Evolutionary conservation across 2,888 invertebrate species (phyloP).

Genomic region (Dolichomitus sp.): DNA sequence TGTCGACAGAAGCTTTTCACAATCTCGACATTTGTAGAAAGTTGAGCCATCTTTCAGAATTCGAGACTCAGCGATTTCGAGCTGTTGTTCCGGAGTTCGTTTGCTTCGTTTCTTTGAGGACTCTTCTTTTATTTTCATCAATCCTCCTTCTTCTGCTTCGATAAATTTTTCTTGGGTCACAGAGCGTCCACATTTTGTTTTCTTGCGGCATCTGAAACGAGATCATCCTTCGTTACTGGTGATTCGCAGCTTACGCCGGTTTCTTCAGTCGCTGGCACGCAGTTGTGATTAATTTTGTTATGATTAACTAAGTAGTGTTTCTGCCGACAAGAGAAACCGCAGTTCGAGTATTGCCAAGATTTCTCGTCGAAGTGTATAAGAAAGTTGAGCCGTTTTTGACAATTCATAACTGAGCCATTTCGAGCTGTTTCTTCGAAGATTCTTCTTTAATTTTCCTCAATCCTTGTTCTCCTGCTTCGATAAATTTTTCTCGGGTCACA

Average conservation of each 20-base stretch:
- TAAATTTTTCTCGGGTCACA: no score
- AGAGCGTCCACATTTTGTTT: background rate
- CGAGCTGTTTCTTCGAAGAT: background rate
- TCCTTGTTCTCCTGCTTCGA: background rate
- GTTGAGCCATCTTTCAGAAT: slow-evolving; percentile 85
- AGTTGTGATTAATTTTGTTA: slow-evolving; percentile 84
- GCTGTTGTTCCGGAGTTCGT: slow-evolving; percentile 19
- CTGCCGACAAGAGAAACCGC: slow-evolving; percentile 86
- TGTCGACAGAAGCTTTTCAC: slow-evolving; percentile 88
- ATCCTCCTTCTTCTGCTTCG: background rate
- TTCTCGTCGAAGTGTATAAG: slow-evolving; percentile 87
- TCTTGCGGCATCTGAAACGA: slow-evolving; percentile 76
- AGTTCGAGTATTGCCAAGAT: slow-evolving; percentile 86
- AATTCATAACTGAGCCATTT: slow-evolving; percentile 64
- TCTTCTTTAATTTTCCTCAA: background rate
- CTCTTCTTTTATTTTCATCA: background rate
- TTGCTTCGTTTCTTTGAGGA: background rate
- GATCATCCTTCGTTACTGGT: slow-evolving; percentile 63
- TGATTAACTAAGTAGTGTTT: slow-evolving; percentile 88
- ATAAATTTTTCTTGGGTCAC: background rate
- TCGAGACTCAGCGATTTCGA: slow-evolving; percentile 60
- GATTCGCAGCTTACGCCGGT: slow-evolving; percentile 4
- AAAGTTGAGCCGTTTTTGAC: slow-evolving; percentile 86
- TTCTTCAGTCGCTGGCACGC: slow-evolving; percentile 29
- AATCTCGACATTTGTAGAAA: slow-evolving; percentile 88